Conservation (phyloP, 2,888 invertebrate species). For the Drosophila trichaetosa region DNA sequence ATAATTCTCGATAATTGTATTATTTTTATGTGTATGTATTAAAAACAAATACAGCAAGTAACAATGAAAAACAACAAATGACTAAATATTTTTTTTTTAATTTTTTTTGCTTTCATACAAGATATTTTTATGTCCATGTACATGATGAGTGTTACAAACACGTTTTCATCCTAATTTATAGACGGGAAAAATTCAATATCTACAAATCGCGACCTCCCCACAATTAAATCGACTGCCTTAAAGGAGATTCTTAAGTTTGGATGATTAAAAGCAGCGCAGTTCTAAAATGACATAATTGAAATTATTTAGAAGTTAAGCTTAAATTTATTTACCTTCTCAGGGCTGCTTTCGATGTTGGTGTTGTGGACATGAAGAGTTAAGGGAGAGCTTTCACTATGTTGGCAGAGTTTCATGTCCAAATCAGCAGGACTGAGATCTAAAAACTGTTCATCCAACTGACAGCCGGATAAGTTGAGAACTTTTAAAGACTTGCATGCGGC, state of each 20-base stretch:
- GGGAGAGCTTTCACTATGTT: not conserved
- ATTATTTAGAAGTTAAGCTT: not conserved
- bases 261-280: conserved; percentile 26
- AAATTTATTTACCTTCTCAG: conserved; percentile 9
- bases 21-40: conserved; percentile 70
- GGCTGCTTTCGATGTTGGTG: conserved; percentile 1
- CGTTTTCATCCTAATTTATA: not conserved
- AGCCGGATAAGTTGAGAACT: conserved; percentile 44
- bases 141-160: too few species aligned
- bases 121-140: not conserved
- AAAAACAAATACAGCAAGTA: conserved; percentile 69
- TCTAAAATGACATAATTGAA: conserved; percentile 8
- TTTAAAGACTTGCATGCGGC: conserved; percentile 8
- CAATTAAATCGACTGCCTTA: conserved; percentile 26
- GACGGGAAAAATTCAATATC: conserved; percentile 34
- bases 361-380: conserved; percentile 40
- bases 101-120: not conserved
- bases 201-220: conserved; percentile 35
- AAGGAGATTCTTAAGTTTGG: conserved; percentile 33
- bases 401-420: conserved; percentile 1
- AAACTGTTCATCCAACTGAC: conserved; percentile 23
- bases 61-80: conserved; percentile 35
- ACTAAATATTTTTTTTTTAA: not conserved
- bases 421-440: conserved; percentile 1
- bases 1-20: conserved; percentile 59